Base-by-base conservation (phyloP, 2,888 invertebrate genomes). In the Hydriomena furcata region DNA sequence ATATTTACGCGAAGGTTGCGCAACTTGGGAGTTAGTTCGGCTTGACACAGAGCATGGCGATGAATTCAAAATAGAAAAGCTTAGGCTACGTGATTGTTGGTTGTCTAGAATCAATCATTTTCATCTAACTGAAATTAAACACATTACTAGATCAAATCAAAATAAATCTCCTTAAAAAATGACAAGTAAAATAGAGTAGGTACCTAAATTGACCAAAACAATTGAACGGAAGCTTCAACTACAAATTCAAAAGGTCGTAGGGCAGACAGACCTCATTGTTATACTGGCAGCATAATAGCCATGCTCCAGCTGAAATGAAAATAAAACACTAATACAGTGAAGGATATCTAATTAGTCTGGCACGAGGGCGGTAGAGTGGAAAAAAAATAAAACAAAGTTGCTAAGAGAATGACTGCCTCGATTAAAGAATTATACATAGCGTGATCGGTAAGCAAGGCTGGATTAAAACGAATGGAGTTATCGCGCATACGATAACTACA, bases 281-380 rank as follows among this genome's bases (percentile, higher is more conserved):
- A 13, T 8, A 11, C 43, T 32, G 52, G 28, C 37, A 41, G 12
- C 43, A 30, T 49, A 42, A 41, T 40, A 34, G 42, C 38, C 37
- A 24, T 36, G 28, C 40, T 50, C 28, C 36, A 46, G 28, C 36
- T 54, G 53, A 62, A 52, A 61, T 63, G 60, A 62, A 58, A 60
- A 34, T 40, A 25, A 46, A 60, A 54, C 27, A 31, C 46, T 63
- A 65, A 65, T 66, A 62, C 65, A 68, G 56, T 66, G 49, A 41
- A 58, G 57, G 56, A 55, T 61, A 63, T 60, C 58, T 65, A 60
- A 67, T 69, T 65, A 66, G 57, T 53, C 49, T 43, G 53, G 53
- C 56, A 50, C 48, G 55, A 47, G 47, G 42, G 55, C 49, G 53
- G 38, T 37, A 34, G 31, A 11, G 51, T 36, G 50, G 35, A 48